These are phyloP conservation scores for Haemorhous mexicanus DNA, from an alignment of 2,113 vertebrate genomes.

Conservation along the genomic window DNA sequence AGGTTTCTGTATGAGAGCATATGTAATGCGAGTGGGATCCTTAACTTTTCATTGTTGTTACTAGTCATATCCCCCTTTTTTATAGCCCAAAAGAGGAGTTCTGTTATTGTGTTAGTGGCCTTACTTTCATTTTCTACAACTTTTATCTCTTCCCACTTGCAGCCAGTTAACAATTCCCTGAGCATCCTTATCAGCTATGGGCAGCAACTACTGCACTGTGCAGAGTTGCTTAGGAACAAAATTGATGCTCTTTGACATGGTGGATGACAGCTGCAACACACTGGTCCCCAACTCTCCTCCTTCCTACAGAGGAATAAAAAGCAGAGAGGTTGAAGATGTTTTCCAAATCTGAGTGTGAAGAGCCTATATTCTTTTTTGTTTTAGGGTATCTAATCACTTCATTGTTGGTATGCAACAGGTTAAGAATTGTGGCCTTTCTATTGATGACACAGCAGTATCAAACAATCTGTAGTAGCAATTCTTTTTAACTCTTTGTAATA, in stretches of 20 bases:
- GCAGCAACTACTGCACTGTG: constrained; percentile 23
- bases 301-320: neutral
- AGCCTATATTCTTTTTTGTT: neutral
- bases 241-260: constrained; percentile 50
- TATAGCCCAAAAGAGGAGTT: neutral
- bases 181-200: constrained; percentile 47
- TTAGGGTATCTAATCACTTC: neutral
- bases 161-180: constrained; percentile 19
- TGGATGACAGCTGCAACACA: constrained; percentile 28
- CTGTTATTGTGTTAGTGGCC: neutral
- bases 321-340: neutral
- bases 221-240: constrained; percentile 55
- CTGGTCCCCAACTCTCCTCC: neutral
- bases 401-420: neutral
- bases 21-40: neutral
- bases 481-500: neutral
- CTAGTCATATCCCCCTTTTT: neutral
- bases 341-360: neutral
- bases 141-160: constrained; percentile 12
- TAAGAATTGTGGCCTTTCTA: neutral
- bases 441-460: neutral
- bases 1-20: neutral
- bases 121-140: constrained; percentile 28
- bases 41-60: neutral
- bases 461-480: neutral